A percentile compares a stretch with the other conserved stretches of the same genome.
phyloP scores from a whole-genome alignment of 1,140 invertebrate species.

The Wiebesia pumilae region DNA sequence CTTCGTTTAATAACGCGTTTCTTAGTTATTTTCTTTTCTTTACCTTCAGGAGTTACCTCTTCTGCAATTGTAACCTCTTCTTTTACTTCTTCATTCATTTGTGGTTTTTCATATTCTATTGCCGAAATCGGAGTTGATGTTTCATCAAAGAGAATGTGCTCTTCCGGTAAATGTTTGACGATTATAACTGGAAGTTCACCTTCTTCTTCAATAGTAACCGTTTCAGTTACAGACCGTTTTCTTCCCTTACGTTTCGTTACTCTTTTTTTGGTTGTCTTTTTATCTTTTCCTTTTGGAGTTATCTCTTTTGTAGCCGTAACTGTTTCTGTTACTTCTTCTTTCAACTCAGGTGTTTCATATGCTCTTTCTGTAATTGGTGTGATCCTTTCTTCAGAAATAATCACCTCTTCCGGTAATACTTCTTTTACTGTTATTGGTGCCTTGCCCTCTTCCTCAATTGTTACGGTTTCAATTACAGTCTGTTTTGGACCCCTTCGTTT shows the following conservation, averaged over 20 bases:
- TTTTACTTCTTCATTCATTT: slow-evolving; percentile 18
- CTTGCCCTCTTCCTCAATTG: too few species aligned
- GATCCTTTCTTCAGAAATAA: too few species aligned
- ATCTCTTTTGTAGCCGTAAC: too few species aligned
- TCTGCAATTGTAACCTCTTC: slow-evolving; percentile 46
- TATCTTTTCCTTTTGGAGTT: too few species aligned
- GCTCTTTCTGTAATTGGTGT: too few species aligned
- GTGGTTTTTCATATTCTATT: neutral
- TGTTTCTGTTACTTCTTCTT: too few species aligned
- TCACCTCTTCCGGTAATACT: too few species aligned
- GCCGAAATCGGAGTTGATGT: neutral
- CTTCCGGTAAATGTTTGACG: slow-evolving; percentile 58
- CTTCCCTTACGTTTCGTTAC: slow-evolving; percentile 64
- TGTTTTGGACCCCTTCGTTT: too few species aligned
- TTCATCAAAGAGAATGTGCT: slow-evolving; percentile 47
- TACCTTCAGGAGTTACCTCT: slow-evolving; percentile 32
- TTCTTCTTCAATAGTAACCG: neutral
- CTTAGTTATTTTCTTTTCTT: slow-evolving; percentile 39
- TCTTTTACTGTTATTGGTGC: too few species aligned
- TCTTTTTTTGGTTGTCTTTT: too few species aligned
- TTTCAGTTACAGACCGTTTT: slow-evolving; percentile 52
- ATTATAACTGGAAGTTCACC: slow-evolving; percentile 43
- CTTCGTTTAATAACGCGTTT: slow-evolving; percentile 65
- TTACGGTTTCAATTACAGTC: too few species aligned
- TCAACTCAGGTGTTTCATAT: too few species aligned